Conservation (phyloP, 2,797 vertebrate genomes). For the Parambassis ranga region DNA sequence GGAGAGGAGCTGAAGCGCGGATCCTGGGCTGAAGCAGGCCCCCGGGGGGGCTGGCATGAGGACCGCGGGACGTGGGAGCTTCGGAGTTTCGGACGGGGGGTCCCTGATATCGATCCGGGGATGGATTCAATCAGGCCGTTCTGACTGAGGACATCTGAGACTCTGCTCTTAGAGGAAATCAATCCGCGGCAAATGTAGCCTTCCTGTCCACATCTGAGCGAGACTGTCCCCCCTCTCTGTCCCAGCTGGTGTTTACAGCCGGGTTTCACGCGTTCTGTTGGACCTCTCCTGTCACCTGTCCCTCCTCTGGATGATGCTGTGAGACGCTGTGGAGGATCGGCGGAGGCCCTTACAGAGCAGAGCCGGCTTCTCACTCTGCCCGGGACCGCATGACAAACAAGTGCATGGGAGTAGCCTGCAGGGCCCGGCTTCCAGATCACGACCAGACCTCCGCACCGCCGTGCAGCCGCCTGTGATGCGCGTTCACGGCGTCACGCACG, state of each 20-base stretch:
- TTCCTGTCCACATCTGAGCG: constrained; percentile 45
- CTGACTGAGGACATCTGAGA: constrained; percentile 72
- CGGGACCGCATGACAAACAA: constrained; percentile 63
- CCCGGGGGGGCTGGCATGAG: too few relatives aligned
- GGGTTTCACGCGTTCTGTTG: constrained; percentile 3
- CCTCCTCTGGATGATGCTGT: constrained; percentile 28
- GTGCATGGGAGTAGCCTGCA: constrained; percentile 75
- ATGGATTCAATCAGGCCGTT: constrained; percentile 57
- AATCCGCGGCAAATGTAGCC: constrained; percentile 57
- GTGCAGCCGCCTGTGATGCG: constrained; percentile 62
- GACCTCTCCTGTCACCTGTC: constrained; percentile 8
- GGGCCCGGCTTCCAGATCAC: constrained; percentile 70
- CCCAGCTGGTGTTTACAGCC: constrained; percentile 49
- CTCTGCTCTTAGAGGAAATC: constrained; percentile 63
- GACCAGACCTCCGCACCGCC: constrained; percentile 49
- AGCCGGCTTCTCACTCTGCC: constrained; percentile 36
- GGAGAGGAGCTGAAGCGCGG: constrained; percentile 31
- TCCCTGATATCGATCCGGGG: constrained; percentile 65
- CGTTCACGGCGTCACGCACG: constrained; percentile 60
- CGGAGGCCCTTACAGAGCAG: constrained; percentile 4
- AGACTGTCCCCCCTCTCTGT: too few relatives aligned
- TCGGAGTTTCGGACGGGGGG: constrained; percentile 39
- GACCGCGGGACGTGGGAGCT: constrained; percentile 2
- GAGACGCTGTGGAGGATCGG: constrained; percentile 17
- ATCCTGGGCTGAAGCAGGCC: background rate